Conservation (phyloP, 2,797 vertebrate species). For the Ceyx erithaca region DNA sequence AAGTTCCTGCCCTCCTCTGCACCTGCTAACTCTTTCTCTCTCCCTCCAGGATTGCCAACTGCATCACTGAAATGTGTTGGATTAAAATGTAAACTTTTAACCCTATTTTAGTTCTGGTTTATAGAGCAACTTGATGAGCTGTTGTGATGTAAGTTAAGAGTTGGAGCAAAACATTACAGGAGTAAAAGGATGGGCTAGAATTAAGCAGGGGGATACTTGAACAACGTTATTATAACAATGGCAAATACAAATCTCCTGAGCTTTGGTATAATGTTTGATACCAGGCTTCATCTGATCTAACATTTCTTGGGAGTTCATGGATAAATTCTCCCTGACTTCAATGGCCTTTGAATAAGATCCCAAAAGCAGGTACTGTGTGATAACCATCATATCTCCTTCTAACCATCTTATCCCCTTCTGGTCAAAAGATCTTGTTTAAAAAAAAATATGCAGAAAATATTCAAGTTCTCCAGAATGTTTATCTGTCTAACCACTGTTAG, state of each 20-base stretch:
- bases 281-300: not conserved
- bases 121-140: not conserved
- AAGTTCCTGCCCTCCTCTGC: slow-evolving; percentile 25
- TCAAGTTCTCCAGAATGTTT: not conserved
- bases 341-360: not conserved
- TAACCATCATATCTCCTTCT: not conserved
- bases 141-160: not conserved
- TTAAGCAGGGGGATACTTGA: not conserved
- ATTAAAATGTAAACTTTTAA: slow-evolving; percentile 30
- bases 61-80: not conserved
- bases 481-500: not conserved
- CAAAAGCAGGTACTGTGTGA: not conserved
- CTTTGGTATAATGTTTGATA: not conserved
- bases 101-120: not conserved
- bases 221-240: not conserved
- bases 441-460: not conserved
- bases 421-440: not conserved
- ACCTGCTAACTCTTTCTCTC: slow-evolving; percentile 22
- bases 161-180: not conserved
- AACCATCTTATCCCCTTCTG: not conserved
- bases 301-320: not conserved
- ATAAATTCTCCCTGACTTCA: not conserved
- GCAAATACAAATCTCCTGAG: not conserved
- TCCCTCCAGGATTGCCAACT: not conserved
- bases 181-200: not conserved